Evolutionary conservation across 2,113 vertebrate species (phyloP).

Genomic region (Alosa alosa): DNA sequence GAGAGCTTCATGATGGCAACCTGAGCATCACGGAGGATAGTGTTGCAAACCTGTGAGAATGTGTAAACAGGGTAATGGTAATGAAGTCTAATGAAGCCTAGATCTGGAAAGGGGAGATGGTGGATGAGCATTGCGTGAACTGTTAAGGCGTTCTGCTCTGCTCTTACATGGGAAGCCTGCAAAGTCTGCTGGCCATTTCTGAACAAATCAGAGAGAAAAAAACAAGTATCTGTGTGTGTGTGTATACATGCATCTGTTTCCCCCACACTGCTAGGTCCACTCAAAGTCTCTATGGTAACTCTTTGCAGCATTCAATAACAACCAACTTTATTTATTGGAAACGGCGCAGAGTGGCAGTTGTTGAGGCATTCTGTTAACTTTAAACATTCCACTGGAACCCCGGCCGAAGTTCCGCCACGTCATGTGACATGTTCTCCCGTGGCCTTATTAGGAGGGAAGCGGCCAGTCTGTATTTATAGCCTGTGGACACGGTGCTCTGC

Average conservation of each 20-base stretch:
- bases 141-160: background rate
- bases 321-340: background rate
- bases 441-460: background rate
- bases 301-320: background rate
- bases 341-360: background rate
- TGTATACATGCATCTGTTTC: conserved; percentile 11
- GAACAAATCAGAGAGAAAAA: background rate
- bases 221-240: background rate
- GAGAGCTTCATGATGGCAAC: background rate
- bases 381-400: background rate
- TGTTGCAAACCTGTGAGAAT: background rate
- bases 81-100: background rate
- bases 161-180: too few species aligned
- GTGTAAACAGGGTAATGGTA: background rate
- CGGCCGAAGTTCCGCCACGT: background rate
- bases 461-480: background rate
- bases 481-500: background rate
- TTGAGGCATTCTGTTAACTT: conserved; percentile 16
- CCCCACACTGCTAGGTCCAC: background rate
- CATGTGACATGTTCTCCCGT: background rate
- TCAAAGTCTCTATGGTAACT: conserved; percentile 5
- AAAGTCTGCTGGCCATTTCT: too few species aligned
- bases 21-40: background rate
- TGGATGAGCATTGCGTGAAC: background rate
- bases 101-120: background rate